A percentile compares a stretch with the other conserved stretches of the same genome.
Evolutionary conservation across 2,888 invertebrate genomes (phyloP).

Genomic region (Antheraea yamamai): DNA sequence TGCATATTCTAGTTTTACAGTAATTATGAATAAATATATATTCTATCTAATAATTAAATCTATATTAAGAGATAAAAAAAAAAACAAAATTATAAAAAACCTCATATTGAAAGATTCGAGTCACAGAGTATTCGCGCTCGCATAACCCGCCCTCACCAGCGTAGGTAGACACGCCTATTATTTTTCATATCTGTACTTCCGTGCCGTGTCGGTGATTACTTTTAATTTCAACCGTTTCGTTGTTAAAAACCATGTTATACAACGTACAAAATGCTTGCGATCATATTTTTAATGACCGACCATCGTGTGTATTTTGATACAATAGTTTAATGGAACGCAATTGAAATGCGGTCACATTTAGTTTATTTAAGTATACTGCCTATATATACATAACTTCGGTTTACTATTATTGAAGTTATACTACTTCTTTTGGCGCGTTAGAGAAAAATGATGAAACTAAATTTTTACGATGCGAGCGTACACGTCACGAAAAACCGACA

Average conservation of each 20-base stretch:
- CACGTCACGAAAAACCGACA: no score
- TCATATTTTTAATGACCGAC: conserved; percentile 59
- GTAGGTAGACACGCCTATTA: conserved; percentile 58
- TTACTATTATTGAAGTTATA: no score
- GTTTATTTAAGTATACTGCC: background rate
- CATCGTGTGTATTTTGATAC: conserved; percentile 55
- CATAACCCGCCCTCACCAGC: conserved; percentile 48
- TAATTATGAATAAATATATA: background rate
- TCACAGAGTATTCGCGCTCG: conserved; percentile 52
- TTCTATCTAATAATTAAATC: background rate
- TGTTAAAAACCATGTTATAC: conserved; percentile 62
- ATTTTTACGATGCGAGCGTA: no score
- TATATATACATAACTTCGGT: no score
- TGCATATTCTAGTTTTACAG: background rate
- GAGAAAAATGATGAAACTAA: no score
- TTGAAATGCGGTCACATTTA: background rate
- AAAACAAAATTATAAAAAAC: background rate
- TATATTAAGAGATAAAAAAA: background rate
- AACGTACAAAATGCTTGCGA: conserved; percentile 61
- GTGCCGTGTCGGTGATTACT: conserved; percentile 63
- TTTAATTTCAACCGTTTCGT: conserved; percentile 68
- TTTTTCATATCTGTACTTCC: conserved; percentile 71
- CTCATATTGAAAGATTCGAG: conserved; percentile 44
- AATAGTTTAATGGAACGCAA: conserved; percentile 39
- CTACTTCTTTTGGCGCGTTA: no score